phyloP scores from a whole-genome alignment of 2,113 vertebrate species.

The Columba janthina region DNA sequence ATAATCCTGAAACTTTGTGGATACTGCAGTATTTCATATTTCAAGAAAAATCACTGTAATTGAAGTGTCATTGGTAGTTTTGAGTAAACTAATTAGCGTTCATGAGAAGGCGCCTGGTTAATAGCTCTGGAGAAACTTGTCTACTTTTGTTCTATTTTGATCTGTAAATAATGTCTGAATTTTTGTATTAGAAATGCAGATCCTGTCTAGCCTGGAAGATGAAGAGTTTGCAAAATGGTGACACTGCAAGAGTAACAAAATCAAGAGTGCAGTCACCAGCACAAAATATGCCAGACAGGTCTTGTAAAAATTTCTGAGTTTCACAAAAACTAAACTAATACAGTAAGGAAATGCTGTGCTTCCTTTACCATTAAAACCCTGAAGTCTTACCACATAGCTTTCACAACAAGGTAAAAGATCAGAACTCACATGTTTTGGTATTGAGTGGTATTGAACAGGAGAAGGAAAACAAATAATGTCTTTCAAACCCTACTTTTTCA shows the following conservation, averaged over 20 bases:
- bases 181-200: constrained; percentile 28
- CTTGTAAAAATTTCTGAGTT: neutral
- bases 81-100: neutral
- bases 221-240: neutral
- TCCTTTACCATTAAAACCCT: neutral
- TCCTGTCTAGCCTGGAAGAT: neutral
- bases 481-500: neutral
- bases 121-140: neutral
- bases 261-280: neutral
- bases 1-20: neutral
- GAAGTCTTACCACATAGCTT: neutral
- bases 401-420: neutral
- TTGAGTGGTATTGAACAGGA: neutral
- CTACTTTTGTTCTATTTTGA: constrained; percentile 1
- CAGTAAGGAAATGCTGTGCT: neutral
- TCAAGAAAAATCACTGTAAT: neutral
- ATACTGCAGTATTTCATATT: neutral
- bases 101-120: neutral
- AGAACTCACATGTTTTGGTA: neutral
- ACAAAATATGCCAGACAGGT: neutral
- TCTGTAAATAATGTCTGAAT: neutral
- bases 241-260: neutral
- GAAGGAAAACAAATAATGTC: neutral
- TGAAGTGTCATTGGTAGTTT: neutral
- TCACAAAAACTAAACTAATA: neutral